Conservation (phyloP, 2,888 invertebrate genomes). For the Matsumyia berberina region DNA sequence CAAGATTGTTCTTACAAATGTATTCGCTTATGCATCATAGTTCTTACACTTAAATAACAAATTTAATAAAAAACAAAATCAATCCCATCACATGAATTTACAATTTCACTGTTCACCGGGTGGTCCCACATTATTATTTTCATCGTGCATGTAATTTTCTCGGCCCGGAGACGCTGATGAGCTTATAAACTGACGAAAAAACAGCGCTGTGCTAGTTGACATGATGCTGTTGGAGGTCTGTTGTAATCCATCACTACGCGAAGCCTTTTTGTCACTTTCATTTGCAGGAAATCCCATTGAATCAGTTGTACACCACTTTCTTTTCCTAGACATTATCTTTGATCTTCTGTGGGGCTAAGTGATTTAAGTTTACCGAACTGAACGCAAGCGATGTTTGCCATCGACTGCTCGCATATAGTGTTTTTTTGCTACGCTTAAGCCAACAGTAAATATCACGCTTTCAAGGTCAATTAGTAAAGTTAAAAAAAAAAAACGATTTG, state of each 20-base stretch:
- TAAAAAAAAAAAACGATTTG: constrained; percentile 29
- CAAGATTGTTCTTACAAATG: background rate
- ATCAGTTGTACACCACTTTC: constrained; percentile 67
- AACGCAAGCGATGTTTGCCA: constrained; percentile 56
- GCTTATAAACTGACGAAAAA: constrained; percentile 48
- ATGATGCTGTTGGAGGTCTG: constrained; percentile 35
- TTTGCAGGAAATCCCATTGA: constrained; percentile 50
- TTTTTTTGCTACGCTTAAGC: constrained; percentile 61
- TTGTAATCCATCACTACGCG: constrained; percentile 26
- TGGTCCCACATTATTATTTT: constrained; percentile 66
- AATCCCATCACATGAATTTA: constrained; percentile 6
- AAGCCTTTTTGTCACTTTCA: constrained; percentile 29
- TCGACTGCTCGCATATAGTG: constrained; percentile 56
- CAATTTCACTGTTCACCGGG: constrained; percentile 26
- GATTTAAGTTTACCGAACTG: constrained; percentile 49
- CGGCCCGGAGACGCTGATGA: constrained; percentile 18
- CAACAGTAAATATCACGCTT: constrained; percentile 68
- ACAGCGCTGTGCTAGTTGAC: constrained; percentile 51
- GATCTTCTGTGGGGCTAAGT: background rate
- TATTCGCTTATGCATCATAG: background rate
- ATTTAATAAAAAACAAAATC: background rate
- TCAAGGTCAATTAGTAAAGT: constrained; percentile 69
- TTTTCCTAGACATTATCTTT: constrained; percentile 62
- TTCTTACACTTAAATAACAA: background rate
- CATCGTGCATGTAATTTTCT: constrained; percentile 59